These are phyloP conservation scores for Sitobion miscanthi DNA, from an alignment of 1,140 invertebrate species.

Conservation along the genomic window DNA sequence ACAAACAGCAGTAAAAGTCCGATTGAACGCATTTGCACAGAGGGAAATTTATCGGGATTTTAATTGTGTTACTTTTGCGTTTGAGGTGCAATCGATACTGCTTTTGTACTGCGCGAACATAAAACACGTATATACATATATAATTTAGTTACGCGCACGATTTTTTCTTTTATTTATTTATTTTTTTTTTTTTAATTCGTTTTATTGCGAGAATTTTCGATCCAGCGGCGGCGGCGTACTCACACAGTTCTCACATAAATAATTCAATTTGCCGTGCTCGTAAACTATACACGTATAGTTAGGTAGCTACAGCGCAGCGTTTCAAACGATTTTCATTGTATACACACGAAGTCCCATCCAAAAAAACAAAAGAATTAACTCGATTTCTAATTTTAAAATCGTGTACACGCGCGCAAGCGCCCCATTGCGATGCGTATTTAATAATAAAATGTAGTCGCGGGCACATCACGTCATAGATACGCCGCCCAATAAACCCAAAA, in stretches of 20 bases:
- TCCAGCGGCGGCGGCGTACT: not conserved
- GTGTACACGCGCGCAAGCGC: not conserved
- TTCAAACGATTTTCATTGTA: not conserved
- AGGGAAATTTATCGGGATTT: not conserved
- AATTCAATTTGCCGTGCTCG: not conserved
- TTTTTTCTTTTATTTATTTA: not conserved
- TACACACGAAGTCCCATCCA: not conserved
- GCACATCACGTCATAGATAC: too few species aligned
- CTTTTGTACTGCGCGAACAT: not conserved
- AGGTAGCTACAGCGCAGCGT: not conserved
- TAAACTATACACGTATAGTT: not conserved
- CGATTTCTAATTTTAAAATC: not conserved
- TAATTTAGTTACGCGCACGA: not conserved
- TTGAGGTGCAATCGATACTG: constrained; percentile 15
- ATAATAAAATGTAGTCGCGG: too few species aligned
- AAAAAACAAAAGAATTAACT: not conserved
- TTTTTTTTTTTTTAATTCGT: constrained; percentile 1
- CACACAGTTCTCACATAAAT: not conserved
- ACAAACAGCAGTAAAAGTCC: constrained; percentile 7
- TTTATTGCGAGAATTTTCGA: not conserved
- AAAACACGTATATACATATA: not conserved
- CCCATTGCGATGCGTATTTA: too few species aligned
- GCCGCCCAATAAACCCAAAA: not conserved
- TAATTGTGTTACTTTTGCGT: constrained; percentile 6
- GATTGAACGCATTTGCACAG: not conserved